A percentile compares a stretch with the other conserved stretches of the same genome.
Evolutionary conservation across 2,113 vertebrate genomes (phyloP).

Genomic region (Urocitellus parryii): DNA sequence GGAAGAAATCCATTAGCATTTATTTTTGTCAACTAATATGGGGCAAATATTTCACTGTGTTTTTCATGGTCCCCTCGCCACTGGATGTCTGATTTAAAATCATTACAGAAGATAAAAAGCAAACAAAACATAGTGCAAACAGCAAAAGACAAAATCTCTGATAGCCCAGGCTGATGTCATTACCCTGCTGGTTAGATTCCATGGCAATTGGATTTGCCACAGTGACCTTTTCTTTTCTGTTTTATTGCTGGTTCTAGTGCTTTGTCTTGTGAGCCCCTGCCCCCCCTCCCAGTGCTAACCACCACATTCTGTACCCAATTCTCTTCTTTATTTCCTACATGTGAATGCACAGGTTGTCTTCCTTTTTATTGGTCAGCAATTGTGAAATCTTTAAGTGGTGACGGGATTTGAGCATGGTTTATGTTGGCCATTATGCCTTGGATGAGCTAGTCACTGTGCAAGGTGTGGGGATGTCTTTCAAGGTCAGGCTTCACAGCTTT

Average conservation of each 20-base stretch:
- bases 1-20: neutral
- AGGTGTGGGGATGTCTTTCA: neutral
- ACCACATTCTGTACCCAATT: neutral
- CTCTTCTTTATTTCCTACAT: slow-evolving; percentile 49
- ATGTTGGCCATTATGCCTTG: neutral
- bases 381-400: slow-evolving; percentile 48
- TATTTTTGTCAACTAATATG: neutral
- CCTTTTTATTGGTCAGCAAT: slow-evolving; percentile 51
- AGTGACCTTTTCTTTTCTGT: neutral
- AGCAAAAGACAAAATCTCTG: neutral
- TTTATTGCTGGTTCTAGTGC: neutral
- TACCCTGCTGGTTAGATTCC: neutral
- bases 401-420: slow-evolving; percentile 36
- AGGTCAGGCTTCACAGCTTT: slow-evolving; percentile 54
- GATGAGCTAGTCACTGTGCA: neutral
- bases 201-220: neutral
- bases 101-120: neutral
- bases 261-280: neutral
- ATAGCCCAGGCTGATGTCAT: neutral
- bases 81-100: neutral
- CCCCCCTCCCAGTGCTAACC: neutral
- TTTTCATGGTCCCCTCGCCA: neutral
- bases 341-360: slow-evolving; percentile 19
- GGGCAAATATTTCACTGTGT: neutral
- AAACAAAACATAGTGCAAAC: neutral